phyloP scores from a whole-genome alignment of 2,113 vertebrate species.

The Montifringilla adamsi region DNA sequence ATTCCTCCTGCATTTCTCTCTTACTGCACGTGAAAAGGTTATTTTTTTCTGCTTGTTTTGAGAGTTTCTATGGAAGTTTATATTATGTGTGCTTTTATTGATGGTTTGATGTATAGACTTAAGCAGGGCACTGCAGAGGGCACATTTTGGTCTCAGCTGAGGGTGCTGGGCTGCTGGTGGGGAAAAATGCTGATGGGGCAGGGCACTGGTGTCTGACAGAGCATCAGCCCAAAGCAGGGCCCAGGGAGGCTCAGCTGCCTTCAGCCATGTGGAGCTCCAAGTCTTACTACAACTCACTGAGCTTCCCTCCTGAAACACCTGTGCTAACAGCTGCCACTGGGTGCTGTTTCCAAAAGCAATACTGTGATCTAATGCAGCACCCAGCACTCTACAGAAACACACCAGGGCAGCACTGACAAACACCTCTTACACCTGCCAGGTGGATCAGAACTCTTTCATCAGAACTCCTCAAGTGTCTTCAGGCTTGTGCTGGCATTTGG shows the following conservation, averaged over 20 bases:
- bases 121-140: not conserved
- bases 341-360: not conserved
- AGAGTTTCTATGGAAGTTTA: not conserved
- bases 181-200: not conserved
- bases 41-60: not conserved
- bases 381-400: not conserved
- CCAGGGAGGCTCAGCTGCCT: not conserved
- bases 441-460: not conserved
- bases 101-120: not conserved
- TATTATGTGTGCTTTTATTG: not conserved
- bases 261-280: not conserved
- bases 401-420: not conserved
- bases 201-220: accelerated
- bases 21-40: not conserved
- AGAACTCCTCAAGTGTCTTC: not conserved
- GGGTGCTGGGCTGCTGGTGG: no score
- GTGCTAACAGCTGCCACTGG: not conserved
- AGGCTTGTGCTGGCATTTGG: not conserved
- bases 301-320: not conserved
- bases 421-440: not conserved
- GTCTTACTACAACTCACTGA: not conserved
- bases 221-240: not conserved
- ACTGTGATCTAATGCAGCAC: not conserved
- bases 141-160: not conserved
- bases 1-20: not conserved